A percentile compares a stretch with the other conserved stretches of the same genome.
Conservation (phyloP, 1,140 invertebrate species). For the Hycleus phaleratus region DNA sequence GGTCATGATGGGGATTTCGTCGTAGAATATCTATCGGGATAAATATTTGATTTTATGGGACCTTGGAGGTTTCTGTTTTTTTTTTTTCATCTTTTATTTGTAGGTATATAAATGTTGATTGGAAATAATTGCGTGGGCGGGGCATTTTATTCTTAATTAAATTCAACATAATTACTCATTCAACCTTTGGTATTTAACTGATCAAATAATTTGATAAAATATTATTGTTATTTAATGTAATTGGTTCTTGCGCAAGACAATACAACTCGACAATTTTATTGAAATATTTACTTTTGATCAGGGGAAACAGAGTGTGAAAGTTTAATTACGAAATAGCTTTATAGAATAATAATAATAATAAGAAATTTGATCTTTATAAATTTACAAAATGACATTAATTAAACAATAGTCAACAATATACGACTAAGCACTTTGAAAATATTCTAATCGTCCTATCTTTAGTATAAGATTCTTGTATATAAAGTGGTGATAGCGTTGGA, state of each 20-base stretch:
- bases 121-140: no score
- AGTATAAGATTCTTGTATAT: no score
- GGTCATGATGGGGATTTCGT: constrained; percentile 7
- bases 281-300: constrained; percentile 1
- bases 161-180: not conserved
- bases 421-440: no score
- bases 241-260: constrained; percentile 3
- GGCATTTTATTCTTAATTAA: not conserved
- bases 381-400: no score
- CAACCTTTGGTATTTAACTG: no score
- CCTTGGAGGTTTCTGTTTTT: not conserved
- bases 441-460: no score
- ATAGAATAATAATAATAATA: no score
- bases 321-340: not conserved
- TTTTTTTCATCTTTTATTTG: not conserved
- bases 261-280: constrained; percentile 2
- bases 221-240: not conserved
- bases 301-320: constrained; percentile 9
- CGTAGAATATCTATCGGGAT: not conserved
- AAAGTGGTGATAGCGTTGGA: no score
- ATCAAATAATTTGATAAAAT: no score
- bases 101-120: no score
- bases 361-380: no score
- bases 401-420: no score
- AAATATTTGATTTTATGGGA: not conserved